Base-by-base conservation (phyloP, 2,113 vertebrate genomes). In the Zosterops japonicus region DNA sequence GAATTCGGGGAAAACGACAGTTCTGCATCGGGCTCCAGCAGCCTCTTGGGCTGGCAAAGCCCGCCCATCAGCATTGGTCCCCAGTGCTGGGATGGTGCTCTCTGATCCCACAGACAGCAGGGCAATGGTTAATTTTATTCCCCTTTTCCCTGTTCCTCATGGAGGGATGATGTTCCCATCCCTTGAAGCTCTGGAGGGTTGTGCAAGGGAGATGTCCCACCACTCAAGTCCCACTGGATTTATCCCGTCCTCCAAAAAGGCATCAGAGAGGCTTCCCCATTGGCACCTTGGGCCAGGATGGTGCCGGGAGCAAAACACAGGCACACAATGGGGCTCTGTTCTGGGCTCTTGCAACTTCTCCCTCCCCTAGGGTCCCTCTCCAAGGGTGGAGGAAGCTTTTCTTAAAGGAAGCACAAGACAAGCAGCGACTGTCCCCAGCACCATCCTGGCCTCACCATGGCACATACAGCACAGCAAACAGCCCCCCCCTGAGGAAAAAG, bases 71-170 rank as follows among this genome's bases (percentile, higher is more conserved):
- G 7, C 17, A 14, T 8, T 5, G 0, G 31, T 16, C 35, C 29
- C 36, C 20, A 0, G 22, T 0, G 23, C 33, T 4, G 12, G 75
- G 50, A 21, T 0, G 0, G 27, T 11, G 60, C 35, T n/a, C 14
- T 17, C 46, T 23, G 61, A 67, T 10, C 56, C 50, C 4, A 0
- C 50, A 47, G 53, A 5, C n/a, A 2, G 7, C 63, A 10, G 27
- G 6, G 22, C 8, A 17, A 6, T 3, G 42, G 60, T 29, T 61
- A 4, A 21, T 53, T 36, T 64, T 16, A 10, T 9, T 3, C 4
- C 15, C 12, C 22, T 36, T 20, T 20, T 52, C 28, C 11, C 14
- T 4, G 2, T 39, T 9, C 20, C 15, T 2, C 3, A 9, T 4
- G 33, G 3, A 21, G 22, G 4, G 42, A 14, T 53, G 78, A n/a